phyloP scores from a whole-genome alignment of 2,113 vertebrate species.

The Cyprinodon brontotheroides region DNA sequence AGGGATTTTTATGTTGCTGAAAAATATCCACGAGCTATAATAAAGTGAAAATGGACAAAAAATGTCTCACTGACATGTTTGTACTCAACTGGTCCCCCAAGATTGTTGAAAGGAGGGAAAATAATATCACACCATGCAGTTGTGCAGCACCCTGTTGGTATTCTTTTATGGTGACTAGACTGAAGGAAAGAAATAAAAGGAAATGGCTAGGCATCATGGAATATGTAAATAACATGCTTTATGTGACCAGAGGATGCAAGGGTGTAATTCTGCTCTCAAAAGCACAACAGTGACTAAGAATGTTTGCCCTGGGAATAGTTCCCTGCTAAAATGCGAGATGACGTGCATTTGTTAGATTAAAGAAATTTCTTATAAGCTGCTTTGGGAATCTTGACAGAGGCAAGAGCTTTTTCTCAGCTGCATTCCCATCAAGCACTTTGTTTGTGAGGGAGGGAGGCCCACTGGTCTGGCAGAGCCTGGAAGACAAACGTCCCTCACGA shows the following conservation, averaged over 20 bases:
- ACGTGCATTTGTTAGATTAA: conserved; percentile 59
- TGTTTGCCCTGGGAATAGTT: conserved; percentile 8
- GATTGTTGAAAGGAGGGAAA: conserved; percentile 15
- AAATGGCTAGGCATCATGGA: conserved; percentile 20
- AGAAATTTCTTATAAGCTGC: conserved; percentile 40
- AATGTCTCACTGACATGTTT: conserved; percentile 34
- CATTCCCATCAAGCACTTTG: conserved; percentile 29
- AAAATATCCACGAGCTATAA: conserved; percentile 51
- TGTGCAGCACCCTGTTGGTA: conserved; percentile 3
- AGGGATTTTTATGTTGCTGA: conserved; percentile 50
- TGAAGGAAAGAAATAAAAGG: not conserved
- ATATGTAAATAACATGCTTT: conserved; percentile 40
- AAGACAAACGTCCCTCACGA: conserved; percentile 69
- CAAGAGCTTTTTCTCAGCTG: conserved; percentile 17
- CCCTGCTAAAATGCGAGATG: conserved; percentile 41
- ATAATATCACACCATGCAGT: conserved; percentile 4
- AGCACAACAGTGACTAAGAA: conserved; percentile 41
- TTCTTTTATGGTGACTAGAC: conserved; percentile 6
- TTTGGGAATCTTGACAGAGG: conserved; percentile 48
- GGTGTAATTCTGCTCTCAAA: conserved; percentile 30
- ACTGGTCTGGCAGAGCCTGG: conserved; percentile 50
- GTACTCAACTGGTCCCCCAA: conserved; percentile 28
- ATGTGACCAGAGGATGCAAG: conserved; percentile 14
- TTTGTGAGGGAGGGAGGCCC: conserved; percentile 39
- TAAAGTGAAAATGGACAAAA: conserved; percentile 58